These are phyloP conservation scores for Fringilla coelebs DNA, from an alignment of 2,797 vertebrate genomes.

Conservation along the genomic window DNA sequence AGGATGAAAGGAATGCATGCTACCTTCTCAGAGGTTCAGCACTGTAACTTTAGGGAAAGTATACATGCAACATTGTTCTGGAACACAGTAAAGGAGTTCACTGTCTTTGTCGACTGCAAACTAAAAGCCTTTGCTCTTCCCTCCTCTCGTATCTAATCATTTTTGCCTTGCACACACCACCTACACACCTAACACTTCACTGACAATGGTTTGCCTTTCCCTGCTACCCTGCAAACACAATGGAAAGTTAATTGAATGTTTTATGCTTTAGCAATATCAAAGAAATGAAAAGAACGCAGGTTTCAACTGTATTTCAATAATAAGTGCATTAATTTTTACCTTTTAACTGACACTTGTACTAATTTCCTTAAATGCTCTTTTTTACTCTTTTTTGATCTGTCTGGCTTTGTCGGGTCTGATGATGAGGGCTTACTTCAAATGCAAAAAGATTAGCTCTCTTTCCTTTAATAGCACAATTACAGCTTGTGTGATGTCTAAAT, in stretches of 20 bases:
- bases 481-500: slow-evolving; percentile 78
- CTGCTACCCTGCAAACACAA: slow-evolving; percentile 69
- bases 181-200: slow-evolving; percentile 60
- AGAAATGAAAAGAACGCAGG: slow-evolving; percentile 80
- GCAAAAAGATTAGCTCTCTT: slow-evolving; percentile 80
- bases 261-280: slow-evolving; percentile 78
- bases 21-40: background rate
- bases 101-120: background rate
- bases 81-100: background rate
- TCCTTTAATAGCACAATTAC: slow-evolving; percentile 79
- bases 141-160: background rate
- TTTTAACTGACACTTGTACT: slow-evolving; percentile 84
- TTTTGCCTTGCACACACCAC: slow-evolving; percentile 40
- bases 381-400: slow-evolving; percentile 82
- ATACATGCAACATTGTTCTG: background rate
- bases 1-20: background rate
- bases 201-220: slow-evolving; percentile 69
- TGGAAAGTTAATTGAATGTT: slow-evolving; percentile 83
- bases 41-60: background rate
- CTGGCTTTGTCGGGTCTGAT: slow-evolving; percentile 78
- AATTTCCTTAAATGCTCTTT: slow-evolving; percentile 82
- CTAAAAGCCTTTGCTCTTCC: background rate
- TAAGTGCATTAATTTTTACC: slow-evolving; percentile 82
- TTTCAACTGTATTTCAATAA: slow-evolving; percentile 82
- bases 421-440: slow-evolving; percentile 82